Conservation (phyloP, 2,888 invertebrate species). For the Cantharis nigra region DNA sequence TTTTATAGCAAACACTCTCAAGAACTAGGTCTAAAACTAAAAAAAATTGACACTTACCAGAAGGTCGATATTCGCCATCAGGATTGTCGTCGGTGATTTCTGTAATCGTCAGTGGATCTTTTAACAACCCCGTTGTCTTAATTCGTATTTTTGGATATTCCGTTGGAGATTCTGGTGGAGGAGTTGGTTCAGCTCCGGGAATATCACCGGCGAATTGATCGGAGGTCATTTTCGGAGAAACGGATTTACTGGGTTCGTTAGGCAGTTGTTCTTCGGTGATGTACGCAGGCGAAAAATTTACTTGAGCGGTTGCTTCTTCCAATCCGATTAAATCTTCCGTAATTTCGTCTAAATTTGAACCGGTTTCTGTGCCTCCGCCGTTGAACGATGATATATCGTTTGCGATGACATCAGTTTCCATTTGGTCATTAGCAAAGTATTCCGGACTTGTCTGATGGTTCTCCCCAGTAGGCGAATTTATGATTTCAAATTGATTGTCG, state of each 20-base stretch:
- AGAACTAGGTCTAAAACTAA: too few relatives aligned
- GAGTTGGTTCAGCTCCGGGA: conserved; percentile 51
- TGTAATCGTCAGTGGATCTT: conserved; percentile 47
- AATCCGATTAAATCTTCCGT: conserved; percentile 26
- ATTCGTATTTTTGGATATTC: conserved; percentile 54
- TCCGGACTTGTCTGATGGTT: conserved; percentile 11
- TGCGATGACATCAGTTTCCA: conserved; percentile 50
- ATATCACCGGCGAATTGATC: conserved; percentile 41
- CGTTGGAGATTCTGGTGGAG: conserved; percentile 44
- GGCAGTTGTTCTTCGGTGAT: conserved; percentile 33
- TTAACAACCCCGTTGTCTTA: conserved; percentile 50
- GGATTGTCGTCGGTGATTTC: conserved; percentile 53
- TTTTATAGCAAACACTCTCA: too few relatives aligned
- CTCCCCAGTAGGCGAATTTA: conserved; percentile 41
- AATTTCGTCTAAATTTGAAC: conserved; percentile 27
- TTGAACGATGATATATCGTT: conserved; percentile 26
- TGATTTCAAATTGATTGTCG: conserved; percentile 50
- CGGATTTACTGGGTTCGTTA: background rate
- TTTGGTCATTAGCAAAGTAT: conserved; percentile 54
- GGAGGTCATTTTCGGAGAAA: conserved; percentile 4
- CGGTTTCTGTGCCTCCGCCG: conserved; percentile 31
- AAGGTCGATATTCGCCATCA: conserved; percentile 38
- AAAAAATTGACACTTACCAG: conserved; percentile 23
- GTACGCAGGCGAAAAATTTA: conserved; percentile 46
- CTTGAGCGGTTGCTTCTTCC: conserved; percentile 26